Percentiles rank a stretch among this genome's conserved stretches.
Evolutionary conservation across 2,113 vertebrate genomes (phyloP).

Genomic region (Felis catus): DNA sequence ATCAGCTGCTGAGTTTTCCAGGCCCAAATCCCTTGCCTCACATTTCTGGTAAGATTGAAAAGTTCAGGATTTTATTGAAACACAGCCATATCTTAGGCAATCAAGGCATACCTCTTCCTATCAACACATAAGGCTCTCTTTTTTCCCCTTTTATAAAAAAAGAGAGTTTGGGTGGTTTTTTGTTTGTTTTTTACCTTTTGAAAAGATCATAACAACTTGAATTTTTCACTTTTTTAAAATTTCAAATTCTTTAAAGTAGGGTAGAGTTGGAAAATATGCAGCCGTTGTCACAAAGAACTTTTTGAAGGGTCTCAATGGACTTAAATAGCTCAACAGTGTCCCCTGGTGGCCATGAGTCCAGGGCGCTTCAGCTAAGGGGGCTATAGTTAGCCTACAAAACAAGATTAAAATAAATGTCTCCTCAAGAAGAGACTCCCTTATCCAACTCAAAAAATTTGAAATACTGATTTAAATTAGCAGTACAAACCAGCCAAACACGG

Average conservation of each 20-base stretch:
- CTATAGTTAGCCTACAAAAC: neutral
- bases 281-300: too few species aligned
- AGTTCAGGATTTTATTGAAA: neutral
- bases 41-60: conserved; percentile 47
- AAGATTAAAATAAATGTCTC: neutral
- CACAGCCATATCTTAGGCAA: neutral
- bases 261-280: neutral
- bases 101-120: neutral
- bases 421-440: neutral
- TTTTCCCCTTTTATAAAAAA: neutral
- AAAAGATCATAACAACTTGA: conserved; percentile 7
- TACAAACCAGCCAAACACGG: neutral
- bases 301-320: neutral
- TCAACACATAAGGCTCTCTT: neutral
- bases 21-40: neutral
- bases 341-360: conserved; percentile 75
- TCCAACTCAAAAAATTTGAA: neutral
- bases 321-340: conserved; percentile 67
- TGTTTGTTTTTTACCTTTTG: neutral
- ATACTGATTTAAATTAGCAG: neutral
- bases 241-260: neutral
- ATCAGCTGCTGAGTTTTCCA: neutral
- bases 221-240: neutral
- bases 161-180: too few species aligned
- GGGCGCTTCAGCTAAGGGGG: rapidly evolving